phyloP scores from a whole-genome alignment of 1,140 invertebrate genomes.

The Pachypeltis micranthus region DNA sequence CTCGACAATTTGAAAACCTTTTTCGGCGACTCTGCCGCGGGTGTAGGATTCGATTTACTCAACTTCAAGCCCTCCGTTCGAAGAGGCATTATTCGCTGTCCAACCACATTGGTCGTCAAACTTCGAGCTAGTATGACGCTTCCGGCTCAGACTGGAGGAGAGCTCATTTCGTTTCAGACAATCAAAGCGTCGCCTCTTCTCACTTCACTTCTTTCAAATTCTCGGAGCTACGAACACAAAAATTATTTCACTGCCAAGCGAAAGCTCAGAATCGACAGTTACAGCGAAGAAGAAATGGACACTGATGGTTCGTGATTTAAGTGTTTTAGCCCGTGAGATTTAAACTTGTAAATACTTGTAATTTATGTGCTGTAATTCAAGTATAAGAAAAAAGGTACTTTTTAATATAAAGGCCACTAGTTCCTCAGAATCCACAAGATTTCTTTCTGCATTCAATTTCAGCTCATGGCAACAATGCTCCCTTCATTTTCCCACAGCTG shows the following conservation, averaged over 20 bases:
- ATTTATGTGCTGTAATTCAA: too few species aligned
- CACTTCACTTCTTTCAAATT: background rate
- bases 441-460: too few species aligned
- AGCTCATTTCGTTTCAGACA: background rate
- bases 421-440: too few species aligned
- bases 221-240: background rate
- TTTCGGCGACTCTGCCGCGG: background rate
- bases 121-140: background rate
- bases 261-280: background rate
- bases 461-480: too few species aligned
- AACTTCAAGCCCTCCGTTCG: background rate
- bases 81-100: background rate
- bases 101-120: background rate
- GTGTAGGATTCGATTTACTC: background rate
- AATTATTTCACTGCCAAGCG: background rate
- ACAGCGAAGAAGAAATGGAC: constrained; percentile 1
- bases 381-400: too few species aligned
- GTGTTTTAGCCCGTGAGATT: too few species aligned
- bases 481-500: too few species aligned
- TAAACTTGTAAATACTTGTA: too few species aligned
- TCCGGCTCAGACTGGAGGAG: background rate
- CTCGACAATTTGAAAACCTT: background rate
- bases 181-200: background rate
- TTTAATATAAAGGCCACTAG: too few species aligned
- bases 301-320: background rate